These are phyloP conservation scores for Nerophis lumbriciformis DNA, from an alignment of 2,113 vertebrate species.

Conservation along the genomic window DNA sequence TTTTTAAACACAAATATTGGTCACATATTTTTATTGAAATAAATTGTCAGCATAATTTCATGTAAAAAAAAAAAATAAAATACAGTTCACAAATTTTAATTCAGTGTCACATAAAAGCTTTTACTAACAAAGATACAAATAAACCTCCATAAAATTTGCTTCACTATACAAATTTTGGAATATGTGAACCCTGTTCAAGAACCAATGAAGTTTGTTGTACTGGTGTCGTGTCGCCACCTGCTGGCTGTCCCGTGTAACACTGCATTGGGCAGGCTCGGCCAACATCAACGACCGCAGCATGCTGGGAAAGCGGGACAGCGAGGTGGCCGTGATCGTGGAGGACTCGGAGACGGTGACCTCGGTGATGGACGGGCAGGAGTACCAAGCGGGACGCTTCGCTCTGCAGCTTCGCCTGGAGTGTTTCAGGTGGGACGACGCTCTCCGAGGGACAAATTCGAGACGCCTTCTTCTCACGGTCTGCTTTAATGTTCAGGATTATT, in stretches of 20 bases:
- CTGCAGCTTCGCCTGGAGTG: slow-evolving; percentile 84
- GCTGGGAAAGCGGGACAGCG: slow-evolving; percentile 96
- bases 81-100: no score
- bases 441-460: neutral
- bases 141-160: no score
- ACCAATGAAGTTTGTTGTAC: no score
- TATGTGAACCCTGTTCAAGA: no score
- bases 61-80: no score
- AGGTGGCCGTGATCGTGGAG: slow-evolving; percentile 88
- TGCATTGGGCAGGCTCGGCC: slow-evolving; percentile 80
- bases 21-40: no score
- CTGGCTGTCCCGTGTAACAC: neutral
- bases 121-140: no score
- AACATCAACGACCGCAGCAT: slow-evolving; percentile 99
- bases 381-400: slow-evolving; percentile 79
- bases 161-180: no score
- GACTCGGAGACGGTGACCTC: slow-evolving; percentile 78
- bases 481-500: slow-evolving; percentile 70
- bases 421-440: slow-evolving; percentile 77
- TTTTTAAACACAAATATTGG: no score
- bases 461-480: neutral
- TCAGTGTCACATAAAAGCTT: no score
- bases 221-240: neutral
- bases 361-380: slow-evolving; percentile 82
- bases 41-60: no score